These are phyloP conservation scores for Saccopteryx leptura DNA, from an alignment of 2,113 vertebrate species.

Conservation along the genomic window DNA sequence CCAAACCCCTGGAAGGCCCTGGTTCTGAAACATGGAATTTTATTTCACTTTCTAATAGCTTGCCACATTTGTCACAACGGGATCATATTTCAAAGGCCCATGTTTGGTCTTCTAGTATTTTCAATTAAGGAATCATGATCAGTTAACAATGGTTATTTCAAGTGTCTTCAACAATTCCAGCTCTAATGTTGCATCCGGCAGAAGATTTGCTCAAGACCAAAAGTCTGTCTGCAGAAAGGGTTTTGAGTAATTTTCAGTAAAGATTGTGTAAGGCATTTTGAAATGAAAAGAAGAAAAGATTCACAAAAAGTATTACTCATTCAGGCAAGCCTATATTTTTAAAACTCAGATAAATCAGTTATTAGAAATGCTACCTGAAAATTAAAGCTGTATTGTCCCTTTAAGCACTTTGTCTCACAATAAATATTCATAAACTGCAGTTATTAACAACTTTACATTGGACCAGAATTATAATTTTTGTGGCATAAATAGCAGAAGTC, in stretches of 20 bases:
- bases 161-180: not conserved
- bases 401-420: slow-evolving; percentile 42
- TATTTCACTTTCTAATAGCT: not conserved
- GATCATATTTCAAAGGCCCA: not conserved
- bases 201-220: slow-evolving; percentile 25
- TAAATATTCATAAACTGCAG: slow-evolving; percentile 76
- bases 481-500: slow-evolving; percentile 45
- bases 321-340: slow-evolving; percentile 47
- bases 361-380: slow-evolving; percentile 61
- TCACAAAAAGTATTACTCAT: not conserved
- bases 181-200: not conserved
- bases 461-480: slow-evolving; percentile 50
- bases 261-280: not conserved
- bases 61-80: not conserved
- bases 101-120: slow-evolving; percentile 7
- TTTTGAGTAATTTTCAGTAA: slow-evolving; percentile 45
- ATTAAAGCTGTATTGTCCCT: slow-evolving; percentile 73
- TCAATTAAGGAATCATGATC: not conserved
- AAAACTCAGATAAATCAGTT: slow-evolving; percentile 25
- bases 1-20: not conserved
- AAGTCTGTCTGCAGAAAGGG: not conserved
- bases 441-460: slow-evolving; percentile 81
- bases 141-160: not conserved
- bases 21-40: not conserved
- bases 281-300: not conserved